These are phyloP conservation scores for Pangasius macronema DNA, from an alignment of 2,797 vertebrate species.

Conservation along the genomic window DNA sequence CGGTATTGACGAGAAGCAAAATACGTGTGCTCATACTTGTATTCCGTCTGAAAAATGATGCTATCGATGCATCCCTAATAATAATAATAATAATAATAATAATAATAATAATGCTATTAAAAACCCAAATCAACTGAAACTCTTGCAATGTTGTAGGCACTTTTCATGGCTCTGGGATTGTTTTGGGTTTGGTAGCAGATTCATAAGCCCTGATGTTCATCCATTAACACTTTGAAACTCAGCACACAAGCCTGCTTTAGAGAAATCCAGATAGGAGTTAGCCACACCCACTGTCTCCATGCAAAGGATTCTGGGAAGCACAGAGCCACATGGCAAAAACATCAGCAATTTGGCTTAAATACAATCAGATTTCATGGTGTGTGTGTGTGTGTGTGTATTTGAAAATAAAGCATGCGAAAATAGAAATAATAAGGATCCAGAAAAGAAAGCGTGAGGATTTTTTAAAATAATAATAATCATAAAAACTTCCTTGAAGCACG, in stretches of 20 bases:
- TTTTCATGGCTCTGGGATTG: conserved; percentile 64
- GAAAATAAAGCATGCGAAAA: conserved; percentile 8
- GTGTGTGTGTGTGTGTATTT: neutral
- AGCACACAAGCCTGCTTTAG: conserved; percentile 41
- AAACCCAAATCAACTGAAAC: conserved; percentile 40
- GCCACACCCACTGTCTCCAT: conserved; percentile 15
- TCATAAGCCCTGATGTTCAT: conserved; percentile 63
- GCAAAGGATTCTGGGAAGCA: conserved; percentile 34
- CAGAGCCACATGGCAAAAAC: conserved; percentile 20
- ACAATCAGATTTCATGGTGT: conserved; percentile 28
- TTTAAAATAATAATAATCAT: neutral
- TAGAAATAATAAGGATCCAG: conserved; percentile 13
- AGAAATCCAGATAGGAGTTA: conserved; percentile 1
- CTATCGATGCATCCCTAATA: conserved; percentile 23
- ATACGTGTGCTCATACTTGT: neutral
- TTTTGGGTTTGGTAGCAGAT: conserved; percentile 61
- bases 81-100: conserved; percentile 34
- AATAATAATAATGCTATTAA: conserved; percentile 32
- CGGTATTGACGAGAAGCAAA: neutral
- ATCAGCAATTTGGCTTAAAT: conserved; percentile 44
- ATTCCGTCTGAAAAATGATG: neutral
- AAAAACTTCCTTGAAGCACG: conserved; percentile 41
- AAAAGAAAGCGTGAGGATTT: neutral
- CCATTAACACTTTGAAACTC: conserved; percentile 43
- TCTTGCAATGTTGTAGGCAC: conserved; percentile 63